Conservation (phyloP, 1,140 invertebrate species). For the Pseudomyrmex gracilis region DNA sequence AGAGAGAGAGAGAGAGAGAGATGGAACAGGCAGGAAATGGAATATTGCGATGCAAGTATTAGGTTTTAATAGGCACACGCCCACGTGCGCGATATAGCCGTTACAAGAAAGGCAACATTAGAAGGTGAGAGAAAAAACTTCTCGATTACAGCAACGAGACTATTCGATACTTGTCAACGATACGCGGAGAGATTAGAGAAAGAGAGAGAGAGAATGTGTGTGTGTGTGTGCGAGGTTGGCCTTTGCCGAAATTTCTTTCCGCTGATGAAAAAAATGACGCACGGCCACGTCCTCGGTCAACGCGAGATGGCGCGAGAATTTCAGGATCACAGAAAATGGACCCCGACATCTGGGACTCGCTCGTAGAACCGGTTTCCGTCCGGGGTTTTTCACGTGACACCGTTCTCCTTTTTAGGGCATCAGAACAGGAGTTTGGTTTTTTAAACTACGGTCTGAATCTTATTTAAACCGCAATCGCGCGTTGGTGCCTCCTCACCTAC, state of each 20-base stretch:
- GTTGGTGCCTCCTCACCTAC: not conserved
- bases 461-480: constrained; percentile 29
- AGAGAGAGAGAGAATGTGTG: too few relatives aligned
- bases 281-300: constrained; percentile 38
- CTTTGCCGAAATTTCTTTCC: constrained; percentile 54
- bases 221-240: not conserved
- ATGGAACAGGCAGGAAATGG: too few relatives aligned
- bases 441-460: constrained; percentile 38
- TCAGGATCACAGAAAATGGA: constrained; percentile 68
- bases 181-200: constrained; percentile 11
- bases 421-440: constrained; percentile 44
- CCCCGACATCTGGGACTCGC: constrained; percentile 59
- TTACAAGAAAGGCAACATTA: not conserved
- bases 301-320: constrained; percentile 60
- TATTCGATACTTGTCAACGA: constrained; percentile 52
- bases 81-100: constrained; percentile 8
- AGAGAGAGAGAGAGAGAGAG: not conserved
- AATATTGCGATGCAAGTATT: not conserved
- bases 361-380: constrained; percentile 67
- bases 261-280: constrained; percentile 10
- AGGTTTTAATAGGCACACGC: not conserved
- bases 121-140: constrained; percentile 16
- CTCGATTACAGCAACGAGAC: constrained; percentile 53
- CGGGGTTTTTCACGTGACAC: constrained; percentile 60
- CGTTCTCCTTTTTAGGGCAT: constrained; percentile 70